Evolutionary conservation across 1,140 invertebrate genomes (phyloP).

Genomic region (Orchestia grillus): DNA sequence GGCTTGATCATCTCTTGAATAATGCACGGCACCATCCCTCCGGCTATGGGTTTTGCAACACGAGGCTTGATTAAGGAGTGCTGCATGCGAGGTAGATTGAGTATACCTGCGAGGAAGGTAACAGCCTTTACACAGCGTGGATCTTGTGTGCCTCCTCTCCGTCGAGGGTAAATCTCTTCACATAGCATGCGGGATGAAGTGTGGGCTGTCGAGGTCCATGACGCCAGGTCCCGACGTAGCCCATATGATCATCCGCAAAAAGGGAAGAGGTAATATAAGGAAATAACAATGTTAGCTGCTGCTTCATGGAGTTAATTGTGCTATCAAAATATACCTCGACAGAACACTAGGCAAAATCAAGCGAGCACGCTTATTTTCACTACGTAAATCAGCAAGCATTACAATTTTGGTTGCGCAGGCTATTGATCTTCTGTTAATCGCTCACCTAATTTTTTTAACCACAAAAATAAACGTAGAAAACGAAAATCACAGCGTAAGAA

Average conservation of each 20-base stretch:
- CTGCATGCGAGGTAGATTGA: not conserved
- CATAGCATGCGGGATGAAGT: not conserved
- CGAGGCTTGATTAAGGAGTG: not conserved
- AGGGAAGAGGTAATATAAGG: not conserved
- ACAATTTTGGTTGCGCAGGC: not conserved
- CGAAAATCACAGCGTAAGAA: not conserved
- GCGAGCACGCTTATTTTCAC: no score
- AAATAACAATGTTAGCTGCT: not conserved
- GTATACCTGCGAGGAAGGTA: not conserved
- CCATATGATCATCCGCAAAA: not conserved
- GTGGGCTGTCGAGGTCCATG: not conserved
- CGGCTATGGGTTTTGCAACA: not conserved
- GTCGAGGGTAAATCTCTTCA: not conserved
- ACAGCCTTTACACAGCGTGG: not conserved
- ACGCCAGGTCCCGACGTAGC: not conserved
- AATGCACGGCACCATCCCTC: not conserved
- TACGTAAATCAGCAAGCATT: no score
- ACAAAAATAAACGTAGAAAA: not conserved
- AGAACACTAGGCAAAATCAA: not conserved
- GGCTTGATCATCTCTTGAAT: conserved; percentile 9
- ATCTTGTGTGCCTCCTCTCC: not conserved
- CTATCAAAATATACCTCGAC: not conserved
- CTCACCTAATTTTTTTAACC: not conserved
- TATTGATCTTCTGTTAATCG: not conserved
- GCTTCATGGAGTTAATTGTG: not conserved